Conservation (phyloP, 2,888 invertebrate species). For the Griposia aprilina region DNA sequence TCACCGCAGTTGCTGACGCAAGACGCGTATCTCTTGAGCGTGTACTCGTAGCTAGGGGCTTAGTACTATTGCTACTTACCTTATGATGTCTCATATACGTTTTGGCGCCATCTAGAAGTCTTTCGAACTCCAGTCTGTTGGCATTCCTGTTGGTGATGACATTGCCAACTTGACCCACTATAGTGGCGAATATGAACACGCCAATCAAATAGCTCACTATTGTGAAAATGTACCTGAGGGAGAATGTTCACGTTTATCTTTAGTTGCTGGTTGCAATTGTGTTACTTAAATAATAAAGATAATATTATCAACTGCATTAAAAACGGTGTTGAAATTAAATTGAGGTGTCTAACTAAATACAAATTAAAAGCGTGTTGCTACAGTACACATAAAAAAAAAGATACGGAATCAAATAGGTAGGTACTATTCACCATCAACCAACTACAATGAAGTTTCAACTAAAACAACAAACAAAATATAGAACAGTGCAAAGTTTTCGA, state of each 20-base stretch:
- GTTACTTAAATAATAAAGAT: background rate
- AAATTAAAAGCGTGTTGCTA: conserved; percentile 36
- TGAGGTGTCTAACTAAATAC: conserved; percentile 36
- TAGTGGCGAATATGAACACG: conserved; percentile 99
- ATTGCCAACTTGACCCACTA: conserved; percentile 99
- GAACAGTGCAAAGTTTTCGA: conserved; percentile 91
- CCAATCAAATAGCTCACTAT: conserved; percentile 99
- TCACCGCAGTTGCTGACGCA: background rate
- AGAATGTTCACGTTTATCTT: conserved; percentile 49
- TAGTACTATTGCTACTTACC: conserved; percentile 81
- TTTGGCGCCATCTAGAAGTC: conserved; percentile 98
- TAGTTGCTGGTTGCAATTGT: background rate
- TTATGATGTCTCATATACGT: conserved; percentile 99
- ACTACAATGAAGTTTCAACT: conserved; percentile 56
- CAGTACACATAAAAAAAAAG: conserved; percentile 19
- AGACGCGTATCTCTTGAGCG: too few species aligned
- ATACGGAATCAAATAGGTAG: conserved; percentile 34
- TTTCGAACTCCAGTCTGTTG: conserved; percentile 98
- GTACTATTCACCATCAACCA: conserved; percentile 31
- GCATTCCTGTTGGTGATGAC: conserved; percentile 99
- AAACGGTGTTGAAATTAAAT: conserved; percentile 18
- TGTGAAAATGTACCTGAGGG: conserved; percentile 97
- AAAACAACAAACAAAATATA: conserved; percentile 69
- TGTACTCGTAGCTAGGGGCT: background rate
- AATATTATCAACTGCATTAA: background rate